Evolutionary conservation across 2,888 invertebrate genomes (phyloP).

Genomic region (Aplocera efformata): DNA sequence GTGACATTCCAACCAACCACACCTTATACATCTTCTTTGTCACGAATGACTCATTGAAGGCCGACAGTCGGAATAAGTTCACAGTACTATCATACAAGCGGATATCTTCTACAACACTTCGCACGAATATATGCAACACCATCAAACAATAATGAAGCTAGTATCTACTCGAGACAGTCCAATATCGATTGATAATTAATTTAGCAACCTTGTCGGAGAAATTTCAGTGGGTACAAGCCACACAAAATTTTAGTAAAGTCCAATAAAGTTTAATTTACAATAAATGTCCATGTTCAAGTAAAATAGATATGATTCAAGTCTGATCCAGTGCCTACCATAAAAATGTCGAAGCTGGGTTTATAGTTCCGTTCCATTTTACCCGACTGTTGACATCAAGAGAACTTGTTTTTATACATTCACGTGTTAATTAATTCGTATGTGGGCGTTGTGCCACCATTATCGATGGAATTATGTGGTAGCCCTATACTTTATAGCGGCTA

Average conservation of each 20-base stretch:
- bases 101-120: too few species aligned
- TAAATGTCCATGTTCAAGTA: too few species aligned
- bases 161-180: too few species aligned
- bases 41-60: conserved; percentile 64
- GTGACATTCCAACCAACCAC: conserved; percentile 43
- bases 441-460: conserved; percentile 69
- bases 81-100: too few species aligned
- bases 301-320: conserved; percentile 34
- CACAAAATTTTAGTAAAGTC: too few species aligned
- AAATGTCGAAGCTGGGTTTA: conserved; percentile 60
- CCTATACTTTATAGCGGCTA: conserved; percentile 64
- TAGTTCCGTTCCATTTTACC: conserved; percentile 65
- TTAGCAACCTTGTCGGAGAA: too few species aligned
- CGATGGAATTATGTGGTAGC: conserved; percentile 74
- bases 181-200: too few species aligned
- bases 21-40: conserved; percentile 46
- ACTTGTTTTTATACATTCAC: conserved; percentile 64
- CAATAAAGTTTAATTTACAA: too few species aligned
- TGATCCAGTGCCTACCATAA: conserved; percentile 56
- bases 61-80: conserved; percentile 39
- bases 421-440: conserved; percentile 77
- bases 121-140: too few species aligned
- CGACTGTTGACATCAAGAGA: conserved; percentile 65
- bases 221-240: too few species aligned
- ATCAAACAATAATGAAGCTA: too few species aligned